Conservation (phyloP, 2,888 invertebrate species). For the Nomada fabriciana region DNA sequence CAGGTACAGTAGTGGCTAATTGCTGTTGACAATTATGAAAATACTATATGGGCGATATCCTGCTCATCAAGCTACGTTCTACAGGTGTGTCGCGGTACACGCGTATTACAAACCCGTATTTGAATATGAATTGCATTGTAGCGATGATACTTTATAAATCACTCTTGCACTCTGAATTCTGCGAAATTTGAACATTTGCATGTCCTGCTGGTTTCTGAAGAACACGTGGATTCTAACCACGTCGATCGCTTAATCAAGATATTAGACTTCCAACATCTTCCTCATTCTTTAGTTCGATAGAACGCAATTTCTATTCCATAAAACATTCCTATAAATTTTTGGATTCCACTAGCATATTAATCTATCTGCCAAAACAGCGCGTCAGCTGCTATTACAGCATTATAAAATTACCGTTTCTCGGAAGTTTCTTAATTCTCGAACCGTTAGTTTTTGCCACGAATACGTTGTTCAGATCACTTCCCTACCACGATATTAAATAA, state of each 20-base stretch:
- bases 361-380: background rate
- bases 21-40: background rate
- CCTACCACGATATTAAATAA: conserved; percentile 22
- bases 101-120: background rate
- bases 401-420: conserved; percentile 41
- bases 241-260: background rate
- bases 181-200: background rate
- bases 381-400: conserved; percentile 16
- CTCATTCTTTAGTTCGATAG: background rate
- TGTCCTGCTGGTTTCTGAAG: background rate
- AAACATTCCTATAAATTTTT: background rate
- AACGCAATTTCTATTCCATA: background rate
- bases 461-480: conserved; percentile 20
- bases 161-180: too few species aligned
- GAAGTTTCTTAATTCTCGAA: conserved; percentile 24
- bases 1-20: background rate
- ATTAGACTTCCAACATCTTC: background rate
- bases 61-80: background rate
- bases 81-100: background rate
- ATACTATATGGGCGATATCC: background rate
- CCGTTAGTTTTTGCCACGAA: conserved; percentile 39
- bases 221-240: background rate
- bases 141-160: background rate
- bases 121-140: background rate
- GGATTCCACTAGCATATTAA: conserved; percentile 1